Evolutionary conservation across 2,888 invertebrate genomes (phyloP), one percentile per base, ranked within the genome.

Genomic region (Plagodis pulveraria): DNA sequence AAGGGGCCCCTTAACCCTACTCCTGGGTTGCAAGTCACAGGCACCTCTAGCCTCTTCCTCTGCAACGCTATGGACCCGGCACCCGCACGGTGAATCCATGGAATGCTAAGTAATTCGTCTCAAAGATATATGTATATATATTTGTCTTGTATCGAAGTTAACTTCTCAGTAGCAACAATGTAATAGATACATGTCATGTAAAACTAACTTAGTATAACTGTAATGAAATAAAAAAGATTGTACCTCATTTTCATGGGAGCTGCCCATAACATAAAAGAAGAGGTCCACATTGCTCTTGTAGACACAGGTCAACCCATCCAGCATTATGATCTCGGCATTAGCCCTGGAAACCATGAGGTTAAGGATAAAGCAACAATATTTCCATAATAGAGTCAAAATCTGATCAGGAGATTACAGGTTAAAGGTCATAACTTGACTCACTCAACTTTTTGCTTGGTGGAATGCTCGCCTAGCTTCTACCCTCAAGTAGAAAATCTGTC

Each of bases 201-300:
- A 1, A 22, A 22, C 22, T 22, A 22, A 22, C 22, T 38, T 4
- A 8, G 9, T 38, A 38, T 5, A 38, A 8, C 6, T 10, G 22
- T 22, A 32, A 6, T 34, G n/a, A 42, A 42, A 11, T 36, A 46
- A 10, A 10, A 33, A 46, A 47, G 35, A 33, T 2, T 36, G 71
- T 89, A 98, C 97, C 94, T 99, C 99, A 93, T 99, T 99, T 87
- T 99, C 99, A 77, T 98, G 96, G 52, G 98, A 96, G 78, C 97
- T 98, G 54, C 99, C 99, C 96, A 99, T 98, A 0, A 99, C 99
- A 87, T 99, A 99, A 89, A 99, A 99, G 90, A 98, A 99, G 6
- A 99, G 92, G 89, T 99, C 99, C 0, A 99, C 99, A 86, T 99
- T 99, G 77, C 98, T 99, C 77, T 97, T 96, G 88, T 99, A 99